A percentile compares a stretch with the other conserved stretches of the same genome.
These are phyloP conservation scores for Equus przewalskii DNA, from an alignment of 2,113 vertebrate genomes.

Conservation along the genomic window DNA sequence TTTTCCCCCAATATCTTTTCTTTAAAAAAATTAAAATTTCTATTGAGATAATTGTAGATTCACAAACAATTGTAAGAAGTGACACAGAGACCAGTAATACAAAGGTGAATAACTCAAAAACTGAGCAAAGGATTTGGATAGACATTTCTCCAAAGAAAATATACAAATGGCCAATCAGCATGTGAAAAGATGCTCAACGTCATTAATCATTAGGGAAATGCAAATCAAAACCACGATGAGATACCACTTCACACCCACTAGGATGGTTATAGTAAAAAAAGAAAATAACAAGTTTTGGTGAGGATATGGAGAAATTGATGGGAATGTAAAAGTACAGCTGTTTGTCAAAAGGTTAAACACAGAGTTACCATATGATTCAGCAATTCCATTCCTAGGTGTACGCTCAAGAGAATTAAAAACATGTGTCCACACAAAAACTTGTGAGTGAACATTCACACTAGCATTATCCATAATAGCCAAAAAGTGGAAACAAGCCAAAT, in stretches of 20 bases:
- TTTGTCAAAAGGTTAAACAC: background rate
- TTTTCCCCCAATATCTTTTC: background rate
- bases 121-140: background rate
- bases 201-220: background rate
- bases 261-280: background rate
- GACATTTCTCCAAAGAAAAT: conserved; percentile 32
- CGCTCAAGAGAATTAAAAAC: background rate
- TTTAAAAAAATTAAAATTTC: background rate
- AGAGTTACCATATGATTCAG: background rate
- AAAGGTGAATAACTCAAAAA: background rate
- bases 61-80: background rate
- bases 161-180: background rate
- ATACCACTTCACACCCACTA: background rate
- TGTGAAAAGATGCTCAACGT: background rate
- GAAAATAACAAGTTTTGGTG: background rate
- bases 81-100: background rate
- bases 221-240: background rate
- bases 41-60: background rate
- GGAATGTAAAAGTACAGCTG: background rate
- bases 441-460: background rate
- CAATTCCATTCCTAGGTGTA: background rate
- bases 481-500: background rate
- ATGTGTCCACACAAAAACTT: background rate
- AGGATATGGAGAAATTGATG: background rate
- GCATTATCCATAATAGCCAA: background rate